Percentiles rank a stretch among this genome's conserved stretches.
phyloP scores from a whole-genome alignment of 2,113 vertebrate genomes.

The Anser brachyrhynchus region DNA sequence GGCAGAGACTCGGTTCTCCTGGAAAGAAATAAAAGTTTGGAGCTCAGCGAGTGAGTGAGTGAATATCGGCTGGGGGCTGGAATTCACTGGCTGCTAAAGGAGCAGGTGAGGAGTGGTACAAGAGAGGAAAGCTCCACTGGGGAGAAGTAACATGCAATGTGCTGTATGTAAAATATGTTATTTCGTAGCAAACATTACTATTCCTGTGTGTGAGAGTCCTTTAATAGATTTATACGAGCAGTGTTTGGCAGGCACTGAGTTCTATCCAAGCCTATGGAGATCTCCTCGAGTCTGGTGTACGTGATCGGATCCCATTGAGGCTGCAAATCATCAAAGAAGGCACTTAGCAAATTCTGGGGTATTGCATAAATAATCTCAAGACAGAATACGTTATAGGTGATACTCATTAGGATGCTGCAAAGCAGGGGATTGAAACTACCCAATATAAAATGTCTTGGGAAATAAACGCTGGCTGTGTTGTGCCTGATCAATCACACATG shows the following conservation, averaged over 20 bases:
- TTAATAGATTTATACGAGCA: not conserved
- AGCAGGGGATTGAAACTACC: not conserved
- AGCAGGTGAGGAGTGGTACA: not conserved
- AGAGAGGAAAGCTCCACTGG: not conserved
- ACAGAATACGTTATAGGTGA: not conserved
- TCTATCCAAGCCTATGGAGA: not conserved
- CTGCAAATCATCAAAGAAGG: not conserved
- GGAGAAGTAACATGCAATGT: not conserved
- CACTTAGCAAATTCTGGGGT: not conserved
- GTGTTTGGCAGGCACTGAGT: not conserved
- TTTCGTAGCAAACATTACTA: not conserved
- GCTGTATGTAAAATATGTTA: not conserved
- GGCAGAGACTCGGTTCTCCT: not conserved
- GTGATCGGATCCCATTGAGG: accelerated
- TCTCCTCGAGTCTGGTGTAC: accelerated
- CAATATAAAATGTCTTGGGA: not conserved
- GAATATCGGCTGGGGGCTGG: accelerated
- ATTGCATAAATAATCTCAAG: not conserved
- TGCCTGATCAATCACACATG: not conserved
- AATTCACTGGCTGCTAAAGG: not conserved
- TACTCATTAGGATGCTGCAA: not conserved
- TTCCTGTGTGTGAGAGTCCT: not conserved
- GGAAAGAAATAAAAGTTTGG: not conserved
- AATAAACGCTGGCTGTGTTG: not conserved
- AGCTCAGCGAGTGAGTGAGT: not conserved